Percentiles rank a stretch among this genome's conserved stretches.
Conservation (phyloP, 1,140 invertebrate genomes). For the Rhagoletis zephyria region DNA sequence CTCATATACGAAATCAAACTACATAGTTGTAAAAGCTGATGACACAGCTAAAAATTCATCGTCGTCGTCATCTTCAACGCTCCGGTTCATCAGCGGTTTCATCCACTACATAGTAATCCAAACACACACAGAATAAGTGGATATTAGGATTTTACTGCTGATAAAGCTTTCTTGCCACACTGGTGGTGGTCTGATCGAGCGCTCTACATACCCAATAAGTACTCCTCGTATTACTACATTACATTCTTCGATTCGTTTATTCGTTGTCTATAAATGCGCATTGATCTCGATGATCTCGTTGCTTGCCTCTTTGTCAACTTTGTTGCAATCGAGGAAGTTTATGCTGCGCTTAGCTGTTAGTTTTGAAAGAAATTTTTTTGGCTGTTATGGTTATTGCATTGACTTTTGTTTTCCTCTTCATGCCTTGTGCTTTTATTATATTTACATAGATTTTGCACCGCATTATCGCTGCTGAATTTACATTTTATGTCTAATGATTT, state of each 20-base stretch:
- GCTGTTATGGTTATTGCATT: slow-evolving; percentile 32
- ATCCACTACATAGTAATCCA: not conserved
- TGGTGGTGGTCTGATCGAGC: not conserved
- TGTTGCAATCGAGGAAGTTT: not conserved
- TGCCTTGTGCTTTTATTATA: not conserved
- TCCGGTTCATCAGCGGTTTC: not conserved
- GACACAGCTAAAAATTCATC: not conserved
- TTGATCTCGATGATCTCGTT: slow-evolving; percentile 40
- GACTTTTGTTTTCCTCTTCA: not conserved
- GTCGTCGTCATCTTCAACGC: not conserved
- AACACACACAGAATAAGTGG: not conserved
- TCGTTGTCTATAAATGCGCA: slow-evolving; percentile 13
- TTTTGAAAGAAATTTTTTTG: not conserved
- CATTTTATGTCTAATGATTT: not conserved
- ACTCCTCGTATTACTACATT: not conserved
- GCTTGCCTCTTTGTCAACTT: not conserved
- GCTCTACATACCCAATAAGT: not conserved
- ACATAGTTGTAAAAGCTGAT: not conserved
- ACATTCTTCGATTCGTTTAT: slow-evolving; percentile 10
- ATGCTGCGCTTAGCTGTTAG: not conserved
- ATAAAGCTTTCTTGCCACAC: not conserved
- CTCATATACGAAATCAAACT: not conserved
- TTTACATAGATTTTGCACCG: not conserved
- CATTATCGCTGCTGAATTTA: slow-evolving; percentile 21
- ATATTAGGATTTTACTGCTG: slow-evolving; percentile 17